Conservation (phyloP, 1,140 invertebrate genomes). For the Polypedilum pembai region DNA sequence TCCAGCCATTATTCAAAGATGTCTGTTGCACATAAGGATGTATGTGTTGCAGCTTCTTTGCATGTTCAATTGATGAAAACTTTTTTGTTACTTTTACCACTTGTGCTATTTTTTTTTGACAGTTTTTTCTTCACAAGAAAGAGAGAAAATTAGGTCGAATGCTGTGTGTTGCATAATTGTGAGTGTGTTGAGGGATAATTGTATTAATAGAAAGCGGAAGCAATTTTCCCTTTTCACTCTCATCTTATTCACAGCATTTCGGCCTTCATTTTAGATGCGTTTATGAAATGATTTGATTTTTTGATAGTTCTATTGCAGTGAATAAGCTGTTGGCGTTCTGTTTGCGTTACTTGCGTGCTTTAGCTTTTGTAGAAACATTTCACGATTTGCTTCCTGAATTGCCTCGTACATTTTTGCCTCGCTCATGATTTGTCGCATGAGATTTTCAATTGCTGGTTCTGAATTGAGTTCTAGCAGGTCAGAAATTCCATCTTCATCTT, state of each 20-base stretch:
- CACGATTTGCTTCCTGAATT: slow-evolving; percentile 62
- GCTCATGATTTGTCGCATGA: slow-evolving; percentile 64
- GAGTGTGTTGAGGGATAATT: no score
- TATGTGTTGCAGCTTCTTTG: no score
- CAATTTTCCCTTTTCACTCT: no score
- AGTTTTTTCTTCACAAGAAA: not conserved
- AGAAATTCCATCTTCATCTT: slow-evolving; percentile 52
- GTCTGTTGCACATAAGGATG: no score
- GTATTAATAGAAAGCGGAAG: no score
- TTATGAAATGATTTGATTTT: not conserved
- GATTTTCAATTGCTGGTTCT: slow-evolving; percentile 61
- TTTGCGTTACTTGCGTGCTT: slow-evolving; percentile 33
- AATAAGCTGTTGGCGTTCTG: not conserved
- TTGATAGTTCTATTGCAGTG: slow-evolving; percentile 8
- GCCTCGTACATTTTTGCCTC: slow-evolving; percentile 70
- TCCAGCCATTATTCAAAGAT: no score
- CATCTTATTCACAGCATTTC: not conserved
- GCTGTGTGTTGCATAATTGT: not conserved
- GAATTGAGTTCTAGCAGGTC: slow-evolving; percentile 56
- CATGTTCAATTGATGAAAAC: slow-evolving; percentile 1
- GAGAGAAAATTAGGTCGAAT: not conserved
- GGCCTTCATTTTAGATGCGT: not conserved
- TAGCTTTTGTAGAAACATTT: slow-evolving; percentile 51
- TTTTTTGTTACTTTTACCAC: not conserved
- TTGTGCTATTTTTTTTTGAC: slow-evolving; percentile 17